Conservation (phyloP, 2,888 invertebrate genomes). For the Tineola bisselliella region DNA sequence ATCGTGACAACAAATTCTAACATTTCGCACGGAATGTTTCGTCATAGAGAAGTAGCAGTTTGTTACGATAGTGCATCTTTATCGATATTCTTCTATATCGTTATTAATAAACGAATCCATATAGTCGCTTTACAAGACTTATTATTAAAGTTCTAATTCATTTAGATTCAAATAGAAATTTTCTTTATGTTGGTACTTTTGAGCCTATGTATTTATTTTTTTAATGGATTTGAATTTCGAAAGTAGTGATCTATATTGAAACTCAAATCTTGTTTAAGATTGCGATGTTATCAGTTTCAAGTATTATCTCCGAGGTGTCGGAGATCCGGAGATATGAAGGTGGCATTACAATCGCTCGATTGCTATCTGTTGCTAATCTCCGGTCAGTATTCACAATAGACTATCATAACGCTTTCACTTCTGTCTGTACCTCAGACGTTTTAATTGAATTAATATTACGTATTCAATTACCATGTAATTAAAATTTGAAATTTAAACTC, state of each 20-base stretch:
- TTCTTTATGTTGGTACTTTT: too few relatives aligned
- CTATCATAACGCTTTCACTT: constrained; percentile 5
- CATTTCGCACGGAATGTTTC: constrained; percentile 42
- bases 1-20: constrained; percentile 51
- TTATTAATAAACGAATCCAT: background rate
- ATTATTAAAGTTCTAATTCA: too few relatives aligned
- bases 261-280: background rate
- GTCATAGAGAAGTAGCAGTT: constrained; percentile 19
- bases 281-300: constrained; percentile 1
- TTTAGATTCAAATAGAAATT: too few relatives aligned
- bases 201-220: too few relatives aligned
- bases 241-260: constrained; percentile 3
- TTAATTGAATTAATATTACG: background rate
- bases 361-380: constrained; percentile 6
- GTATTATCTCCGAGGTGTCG: constrained; percentile 10
- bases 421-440: background rate
- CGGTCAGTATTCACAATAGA: constrained; percentile 1
- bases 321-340: background rate
- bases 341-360: constrained; percentile 4
- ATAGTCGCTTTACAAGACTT: too few relatives aligned
- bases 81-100: background rate
- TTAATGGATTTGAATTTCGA: background rate
- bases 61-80: background rate
- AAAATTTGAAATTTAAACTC: too few relatives aligned
- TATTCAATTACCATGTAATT: background rate